A percentile compares a stretch with the other conserved stretches of the same genome.
Conservation (phyloP, 1,140 invertebrate genomes). For the Heliothis virescens region DNA sequence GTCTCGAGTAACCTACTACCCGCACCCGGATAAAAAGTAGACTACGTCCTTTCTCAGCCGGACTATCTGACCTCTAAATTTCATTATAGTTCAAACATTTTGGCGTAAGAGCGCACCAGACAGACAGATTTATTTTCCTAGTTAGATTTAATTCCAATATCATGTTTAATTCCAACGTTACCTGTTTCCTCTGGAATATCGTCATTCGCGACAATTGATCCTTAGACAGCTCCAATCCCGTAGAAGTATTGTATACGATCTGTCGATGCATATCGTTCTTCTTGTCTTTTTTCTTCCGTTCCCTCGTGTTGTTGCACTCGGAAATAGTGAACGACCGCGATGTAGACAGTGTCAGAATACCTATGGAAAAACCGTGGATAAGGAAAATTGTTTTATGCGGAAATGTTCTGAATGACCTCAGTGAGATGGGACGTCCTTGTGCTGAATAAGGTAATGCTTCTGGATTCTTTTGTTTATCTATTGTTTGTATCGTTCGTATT, state of each 20-base stretch:
- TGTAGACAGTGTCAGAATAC: slow-evolving; percentile 70
- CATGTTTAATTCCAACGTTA: too few relatives aligned
- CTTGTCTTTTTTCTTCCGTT: slow-evolving; percentile 75
- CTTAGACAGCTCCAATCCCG: slow-evolving; percentile 87
- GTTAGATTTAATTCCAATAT: too few relatives aligned
- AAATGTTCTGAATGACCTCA: neutral
- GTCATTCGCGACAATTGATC: slow-evolving; percentile 89
- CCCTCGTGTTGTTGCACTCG: slow-evolving; percentile 69
- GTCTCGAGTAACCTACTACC: too few relatives aligned
- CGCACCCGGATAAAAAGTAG: too few relatives aligned
- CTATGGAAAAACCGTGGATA: slow-evolving; percentile 58
- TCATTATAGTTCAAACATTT: too few relatives aligned
- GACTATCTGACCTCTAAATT: too few relatives aligned
- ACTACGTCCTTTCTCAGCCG: too few relatives aligned
- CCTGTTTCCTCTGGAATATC: slow-evolving; percentile 89
- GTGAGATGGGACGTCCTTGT: slow-evolving; percentile 16
- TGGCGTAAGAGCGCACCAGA: too few relatives aligned
- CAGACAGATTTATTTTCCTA: too few relatives aligned
- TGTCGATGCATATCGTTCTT: slow-evolving; percentile 83
- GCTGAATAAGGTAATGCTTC: neutral
- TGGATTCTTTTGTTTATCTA: neutral
- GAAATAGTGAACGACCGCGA: slow-evolving; percentile 81
- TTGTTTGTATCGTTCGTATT: neutral
- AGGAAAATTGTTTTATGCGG: slow-evolving; percentile 22
- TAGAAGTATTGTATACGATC: slow-evolving; percentile 83